These are phyloP conservation scores for Tricholaema leucomelas DNA, from an alignment of 2,113 vertebrate genomes.

Conservation along the genomic window DNA sequence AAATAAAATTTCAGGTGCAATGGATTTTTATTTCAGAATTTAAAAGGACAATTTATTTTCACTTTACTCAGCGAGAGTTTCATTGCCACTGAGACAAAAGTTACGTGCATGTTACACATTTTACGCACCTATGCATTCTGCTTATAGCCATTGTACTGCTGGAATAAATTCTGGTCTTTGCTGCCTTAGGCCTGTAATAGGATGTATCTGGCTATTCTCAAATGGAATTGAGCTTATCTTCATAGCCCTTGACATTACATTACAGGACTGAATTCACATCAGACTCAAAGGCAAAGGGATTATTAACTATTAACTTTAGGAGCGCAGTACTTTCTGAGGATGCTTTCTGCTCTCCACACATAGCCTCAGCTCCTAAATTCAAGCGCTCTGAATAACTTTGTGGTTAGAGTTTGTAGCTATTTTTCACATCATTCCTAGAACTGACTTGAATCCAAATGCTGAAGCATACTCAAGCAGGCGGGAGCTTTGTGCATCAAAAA, in stretches of 20 bases:
- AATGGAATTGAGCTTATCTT: not conserved
- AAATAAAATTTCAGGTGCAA: not conserved
- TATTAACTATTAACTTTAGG: not conserved
- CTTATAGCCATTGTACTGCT: rapidly evolving
- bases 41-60: not conserved
- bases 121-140: not conserved
- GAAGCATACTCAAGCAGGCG: not conserved
- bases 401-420: not conserved
- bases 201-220: not conserved
- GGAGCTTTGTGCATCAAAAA: not conserved
- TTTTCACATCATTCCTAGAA: not conserved
- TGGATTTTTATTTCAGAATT: not conserved
- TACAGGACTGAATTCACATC: not conserved
- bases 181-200: not conserved
- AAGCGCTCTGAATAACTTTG: not conserved
- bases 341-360: not conserved
- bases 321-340: not conserved
- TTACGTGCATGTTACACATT: not conserved
- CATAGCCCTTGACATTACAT: not conserved
- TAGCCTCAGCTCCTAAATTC: not conserved
- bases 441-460: not conserved
- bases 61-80: not conserved
- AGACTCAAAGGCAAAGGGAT: not conserved
- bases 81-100: not conserved
- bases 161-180: not conserved